Evolutionary conservation across 2,797 vertebrate genomes (phyloP).

Genomic region (Chiloscyllium punctatum): DNA sequence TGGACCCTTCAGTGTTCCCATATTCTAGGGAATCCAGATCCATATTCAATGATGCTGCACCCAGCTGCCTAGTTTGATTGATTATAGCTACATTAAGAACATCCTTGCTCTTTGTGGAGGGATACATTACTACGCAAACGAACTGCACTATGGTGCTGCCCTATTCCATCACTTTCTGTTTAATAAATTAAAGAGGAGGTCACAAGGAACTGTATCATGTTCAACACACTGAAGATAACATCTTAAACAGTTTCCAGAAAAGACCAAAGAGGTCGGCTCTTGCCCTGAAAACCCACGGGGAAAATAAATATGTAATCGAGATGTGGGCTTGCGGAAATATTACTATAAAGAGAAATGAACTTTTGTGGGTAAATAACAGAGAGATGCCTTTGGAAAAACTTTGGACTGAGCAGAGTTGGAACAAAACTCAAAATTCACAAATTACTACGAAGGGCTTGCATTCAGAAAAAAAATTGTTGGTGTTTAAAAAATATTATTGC

Average conservation of each 20-base stretch:
- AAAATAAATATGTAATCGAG: constrained; percentile 15
- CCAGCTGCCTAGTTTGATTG: background rate
- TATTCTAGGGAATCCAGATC: background rate
- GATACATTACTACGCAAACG: background rate
- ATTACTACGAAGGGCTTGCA: background rate
- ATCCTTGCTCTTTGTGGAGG: background rate
- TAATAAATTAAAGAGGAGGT: background rate
- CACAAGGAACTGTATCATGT: constrained; percentile 2
- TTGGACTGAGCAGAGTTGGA: background rate
- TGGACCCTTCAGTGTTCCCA: background rate
- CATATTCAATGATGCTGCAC: background rate
- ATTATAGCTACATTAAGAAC: background rate
- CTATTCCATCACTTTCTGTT: background rate
- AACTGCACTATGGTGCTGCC: background rate
- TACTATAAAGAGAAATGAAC: background rate
- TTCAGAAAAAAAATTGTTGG: background rate
- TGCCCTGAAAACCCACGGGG: constrained; percentile 2
- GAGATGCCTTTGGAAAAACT: background rate
- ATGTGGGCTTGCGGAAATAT: background rate
- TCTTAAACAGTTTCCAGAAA: background rate
- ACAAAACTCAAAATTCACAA: background rate
- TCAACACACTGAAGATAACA: background rate
- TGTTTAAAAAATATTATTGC: background rate
- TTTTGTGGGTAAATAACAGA: background rate
- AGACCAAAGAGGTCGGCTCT: background rate